Evolutionary conservation across 2,113 vertebrate species (phyloP).

Genomic region (Antechinus stuartii): DNA sequence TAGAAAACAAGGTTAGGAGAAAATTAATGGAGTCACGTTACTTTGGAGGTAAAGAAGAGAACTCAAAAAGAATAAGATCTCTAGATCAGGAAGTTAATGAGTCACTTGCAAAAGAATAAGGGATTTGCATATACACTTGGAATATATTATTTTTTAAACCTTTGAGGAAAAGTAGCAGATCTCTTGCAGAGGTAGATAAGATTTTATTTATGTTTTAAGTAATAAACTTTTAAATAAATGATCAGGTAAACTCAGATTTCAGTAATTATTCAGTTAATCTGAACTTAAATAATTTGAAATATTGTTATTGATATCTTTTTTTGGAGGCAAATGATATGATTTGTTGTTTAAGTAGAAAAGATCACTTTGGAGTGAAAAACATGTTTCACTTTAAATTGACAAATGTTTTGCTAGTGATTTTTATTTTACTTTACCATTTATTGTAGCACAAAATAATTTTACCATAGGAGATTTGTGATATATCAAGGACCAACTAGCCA

Average conservation of each 20-base stretch:
- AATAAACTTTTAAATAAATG: not conserved
- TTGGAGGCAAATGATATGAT: not conserved
- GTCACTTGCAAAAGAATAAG: not conserved
- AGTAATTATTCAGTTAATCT: not conserved
- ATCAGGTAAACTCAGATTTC: not conserved
- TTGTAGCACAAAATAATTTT: not conserved
- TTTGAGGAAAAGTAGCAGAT: not conserved
- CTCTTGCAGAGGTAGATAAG: not conserved
- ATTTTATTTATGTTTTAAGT: not conserved
- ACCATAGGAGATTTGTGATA: not conserved
- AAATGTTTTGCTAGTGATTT: not conserved
- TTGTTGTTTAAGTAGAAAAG: conserved; percentile 15
- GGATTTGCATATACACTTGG: not conserved
- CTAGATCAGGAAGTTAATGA: not conserved
- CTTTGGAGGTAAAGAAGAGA: not conserved
- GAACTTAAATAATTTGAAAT: not conserved
- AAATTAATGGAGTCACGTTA: not conserved
- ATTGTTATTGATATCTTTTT: not conserved
- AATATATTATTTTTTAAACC: not conserved
- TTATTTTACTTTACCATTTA: conserved; percentile 15
- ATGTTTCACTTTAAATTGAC: conserved; percentile 39
- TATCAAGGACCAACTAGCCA: not conserved
- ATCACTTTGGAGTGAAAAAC: not conserved
- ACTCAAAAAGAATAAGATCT: not conserved
- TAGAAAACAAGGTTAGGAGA: not conserved